Evolutionary conservation across 2,888 invertebrate genomes (phyloP).

Genomic region (Mythimna impura): DNA sequence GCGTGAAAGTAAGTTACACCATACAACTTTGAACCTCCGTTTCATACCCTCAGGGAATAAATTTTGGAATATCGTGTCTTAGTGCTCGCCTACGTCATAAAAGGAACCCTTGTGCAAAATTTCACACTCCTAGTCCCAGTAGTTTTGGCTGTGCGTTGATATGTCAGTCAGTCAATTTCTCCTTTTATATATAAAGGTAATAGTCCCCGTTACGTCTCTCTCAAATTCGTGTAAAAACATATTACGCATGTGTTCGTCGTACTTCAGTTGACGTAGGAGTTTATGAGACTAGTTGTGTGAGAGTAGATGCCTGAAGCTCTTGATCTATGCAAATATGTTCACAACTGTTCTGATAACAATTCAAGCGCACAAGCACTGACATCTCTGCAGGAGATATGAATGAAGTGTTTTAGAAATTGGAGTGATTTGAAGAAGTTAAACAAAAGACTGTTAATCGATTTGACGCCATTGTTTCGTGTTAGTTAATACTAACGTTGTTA

Average conservation of each 20-base stretch:
- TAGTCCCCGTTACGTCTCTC: slow-evolving; percentile 8
- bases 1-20: too few species aligned
- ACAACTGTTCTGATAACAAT: slow-evolving; percentile 53
- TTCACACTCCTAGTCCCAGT: too few species aligned
- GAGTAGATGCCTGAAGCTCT: slow-evolving; percentile 20
- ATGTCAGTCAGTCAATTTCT: too few species aligned
- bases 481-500: background rate
- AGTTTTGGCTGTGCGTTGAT: too few species aligned
- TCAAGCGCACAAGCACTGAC: slow-evolving; percentile 39
- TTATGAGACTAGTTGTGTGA: background rate
- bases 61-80: too few species aligned
- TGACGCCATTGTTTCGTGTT: background rate
- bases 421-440: slow-evolving; percentile 14
- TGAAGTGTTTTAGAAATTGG: slow-evolving; percentile 25
- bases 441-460: background rate
- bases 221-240: background rate
- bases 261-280: background rate
- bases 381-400: slow-evolving; percentile 43
- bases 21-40: too few species aligned
- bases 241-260: background rate
- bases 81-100: too few species aligned
- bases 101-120: too few species aligned
- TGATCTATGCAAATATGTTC: slow-evolving; percentile 58
- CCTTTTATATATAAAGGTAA: too few species aligned
- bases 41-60: too few species aligned